These are phyloP conservation scores for Scaptomyza montana DNA, from an alignment of 1,140 invertebrate species.

Conservation along the genomic window DNA sequence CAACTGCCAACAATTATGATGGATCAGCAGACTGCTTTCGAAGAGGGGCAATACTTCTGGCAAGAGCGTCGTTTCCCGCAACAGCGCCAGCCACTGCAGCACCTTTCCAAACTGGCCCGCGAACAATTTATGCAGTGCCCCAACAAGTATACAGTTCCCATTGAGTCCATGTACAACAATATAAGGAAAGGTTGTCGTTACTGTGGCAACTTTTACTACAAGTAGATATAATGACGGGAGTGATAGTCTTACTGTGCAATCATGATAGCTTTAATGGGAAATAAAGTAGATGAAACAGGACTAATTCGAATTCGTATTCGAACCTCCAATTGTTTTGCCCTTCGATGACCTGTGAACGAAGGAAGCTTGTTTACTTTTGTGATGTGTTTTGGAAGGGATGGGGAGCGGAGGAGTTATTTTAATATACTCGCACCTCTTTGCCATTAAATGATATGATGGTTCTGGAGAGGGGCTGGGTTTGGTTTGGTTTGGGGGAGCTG, in stretches of 20 bases:
- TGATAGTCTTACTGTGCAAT: too few species aligned
- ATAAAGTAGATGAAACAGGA: too few species aligned
- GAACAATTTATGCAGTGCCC: neutral
- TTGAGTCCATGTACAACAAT: neutral
- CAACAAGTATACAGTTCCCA: conserved; percentile 41
- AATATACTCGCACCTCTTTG: conserved; percentile 65
- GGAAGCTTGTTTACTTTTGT: conserved; percentile 24
- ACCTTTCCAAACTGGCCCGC: neutral
- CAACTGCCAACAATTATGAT: conserved; percentile 30
- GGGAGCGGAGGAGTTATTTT: conserved; percentile 34
- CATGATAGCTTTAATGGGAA: too few species aligned
- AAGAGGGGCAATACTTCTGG: conserved; percentile 25
- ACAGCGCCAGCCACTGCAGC: conserved; percentile 15
- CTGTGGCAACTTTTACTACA: conserved; percentile 70
- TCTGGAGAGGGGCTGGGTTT: too few species aligned
- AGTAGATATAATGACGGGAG: neutral
- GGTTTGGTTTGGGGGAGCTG: neutral
- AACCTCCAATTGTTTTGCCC: conserved; percentile 29
- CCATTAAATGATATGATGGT: conserved; percentile 6
- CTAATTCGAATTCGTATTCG: too few species aligned
- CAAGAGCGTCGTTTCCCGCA: conserved; percentile 14
- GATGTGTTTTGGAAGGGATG: too few species aligned
- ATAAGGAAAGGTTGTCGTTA: conserved; percentile 14
- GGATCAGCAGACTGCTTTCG: conserved; percentile 7
- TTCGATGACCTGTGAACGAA: conserved; percentile 55